These are phyloP conservation scores for Leptopilina syphax DNA, from an alignment of 2,888 invertebrate genomes.

Conservation along the genomic window DNA sequence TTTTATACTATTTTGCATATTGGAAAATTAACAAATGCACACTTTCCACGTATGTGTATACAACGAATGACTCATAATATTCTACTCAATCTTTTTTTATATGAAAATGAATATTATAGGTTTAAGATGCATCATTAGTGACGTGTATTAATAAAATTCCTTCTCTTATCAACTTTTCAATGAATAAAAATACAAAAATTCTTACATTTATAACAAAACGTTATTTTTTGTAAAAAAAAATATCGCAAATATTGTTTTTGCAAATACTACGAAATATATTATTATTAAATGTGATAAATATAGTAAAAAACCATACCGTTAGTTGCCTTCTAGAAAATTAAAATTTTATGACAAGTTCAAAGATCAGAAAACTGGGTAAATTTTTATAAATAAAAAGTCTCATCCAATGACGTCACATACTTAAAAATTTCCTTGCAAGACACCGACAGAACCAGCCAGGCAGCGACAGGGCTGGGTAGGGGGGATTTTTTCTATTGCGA, in stretches of 20 bases:
- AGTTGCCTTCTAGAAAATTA: not conserved
- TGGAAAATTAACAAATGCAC: too few relatives aligned
- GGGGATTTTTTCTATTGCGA: too few relatives aligned
- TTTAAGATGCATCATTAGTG: too few relatives aligned
- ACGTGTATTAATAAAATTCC: too few relatives aligned
- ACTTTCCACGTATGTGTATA: too few relatives aligned
- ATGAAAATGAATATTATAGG: too few relatives aligned
- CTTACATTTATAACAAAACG: not conserved
- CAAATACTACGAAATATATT: not conserved
- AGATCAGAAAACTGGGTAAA: slow-evolving; percentile 52
- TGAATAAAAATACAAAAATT: too few relatives aligned
- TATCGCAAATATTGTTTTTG: not conserved
- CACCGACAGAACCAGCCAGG: not conserved
- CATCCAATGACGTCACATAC: slow-evolving; percentile 52
- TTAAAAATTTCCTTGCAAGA: not conserved
- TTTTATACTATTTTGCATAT: too few relatives aligned
- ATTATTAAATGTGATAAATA: not conserved
- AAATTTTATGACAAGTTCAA: slow-evolving; percentile 47
- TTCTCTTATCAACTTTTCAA: too few relatives aligned
- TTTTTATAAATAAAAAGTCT: slow-evolving; percentile 55
- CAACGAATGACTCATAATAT: too few relatives aligned
- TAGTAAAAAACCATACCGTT: not conserved
- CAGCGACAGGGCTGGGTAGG: not conserved
- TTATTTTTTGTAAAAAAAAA: not conserved
- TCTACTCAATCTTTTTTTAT: too few relatives aligned